Conservation (phyloP, 1,140 invertebrate species). For the Metaphire vulgaris region DNA sequence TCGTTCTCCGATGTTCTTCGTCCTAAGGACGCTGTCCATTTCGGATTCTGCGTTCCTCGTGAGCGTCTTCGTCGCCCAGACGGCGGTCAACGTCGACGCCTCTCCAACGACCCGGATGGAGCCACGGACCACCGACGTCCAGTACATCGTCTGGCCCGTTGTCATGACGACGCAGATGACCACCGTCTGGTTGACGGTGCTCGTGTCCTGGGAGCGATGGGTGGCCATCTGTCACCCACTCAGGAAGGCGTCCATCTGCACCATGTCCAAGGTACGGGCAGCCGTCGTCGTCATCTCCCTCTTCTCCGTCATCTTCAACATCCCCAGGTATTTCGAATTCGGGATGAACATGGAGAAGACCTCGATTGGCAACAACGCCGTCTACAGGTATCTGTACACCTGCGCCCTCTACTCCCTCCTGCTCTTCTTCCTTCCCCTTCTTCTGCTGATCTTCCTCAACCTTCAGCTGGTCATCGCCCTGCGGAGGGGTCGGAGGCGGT, state of each 20-base stretch:
- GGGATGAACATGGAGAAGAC: conserved; percentile 2
- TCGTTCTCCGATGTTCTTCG: conserved; percentile 46
- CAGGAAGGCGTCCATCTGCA: conserved; percentile 12
- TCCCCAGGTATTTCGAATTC: conserved; percentile 10
- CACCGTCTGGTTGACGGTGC: conserved; percentile 49
- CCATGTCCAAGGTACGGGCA: conserved; percentile 3
- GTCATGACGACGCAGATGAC: conserved; percentile 46
- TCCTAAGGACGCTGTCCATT: conserved; percentile 43
- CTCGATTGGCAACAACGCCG: conserved; percentile 6
- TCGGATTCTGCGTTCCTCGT: conserved; percentile 38
- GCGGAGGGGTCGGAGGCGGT: conserved; percentile 19
- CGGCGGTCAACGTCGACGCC: conserved; percentile 21
- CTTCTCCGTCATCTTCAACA: conserved; percentile 20
- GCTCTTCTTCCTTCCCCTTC: conserved; percentile 29
- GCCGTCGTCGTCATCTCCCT: conserved; percentile 10
- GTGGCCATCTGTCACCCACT: conserved; percentile 26
- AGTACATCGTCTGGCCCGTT: conserved; percentile 31
- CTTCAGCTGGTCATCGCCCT: conserved; percentile 25
- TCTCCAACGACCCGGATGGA: no score
- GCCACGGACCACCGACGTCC: no score
- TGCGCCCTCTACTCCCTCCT: conserved; percentile 28
- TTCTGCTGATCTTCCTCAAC: conserved; percentile 27
- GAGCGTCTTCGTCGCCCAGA: conserved; percentile 18
- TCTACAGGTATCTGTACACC: conserved; percentile 30
- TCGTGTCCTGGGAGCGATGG: conserved; percentile 42